Evolutionary conservation across 2,888 invertebrate genomes (phyloP), one percentile per base, ranked within the genome.

Genomic region (Linnaemya tessellans): DNA sequence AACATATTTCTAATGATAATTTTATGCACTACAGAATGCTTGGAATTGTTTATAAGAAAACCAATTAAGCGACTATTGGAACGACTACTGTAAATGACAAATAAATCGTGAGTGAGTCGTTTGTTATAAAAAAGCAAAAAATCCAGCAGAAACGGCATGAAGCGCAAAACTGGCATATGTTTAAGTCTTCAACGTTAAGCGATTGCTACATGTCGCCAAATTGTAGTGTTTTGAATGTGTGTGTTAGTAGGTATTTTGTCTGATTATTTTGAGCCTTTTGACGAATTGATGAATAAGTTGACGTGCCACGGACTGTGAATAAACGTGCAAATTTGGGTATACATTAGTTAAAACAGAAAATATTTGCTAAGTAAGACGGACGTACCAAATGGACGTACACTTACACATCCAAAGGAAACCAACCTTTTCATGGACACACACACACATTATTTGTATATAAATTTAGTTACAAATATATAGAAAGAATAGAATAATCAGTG

Each of bases 321-420:
- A 88, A 88, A 90, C 90, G 91, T 90, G 91, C 91, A 91, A 91
- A 91, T 91, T 91, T 91, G 90, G 91, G 90, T 91, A 90, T 90
- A 89, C 90, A 90, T 90, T 90, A 88, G 89, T 89, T 90, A 90
- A 88, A 87, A 84, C 56, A 58, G 62, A 49, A 62, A 84, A 74
- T 56, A 51, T 56, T 43, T 84, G 58, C 58, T 60, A 51, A 41
- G 60, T 35, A 67, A 62, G 58, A 46, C 46, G 25, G 22, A 73
- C 60, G n/a, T 4, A 18, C 25, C 25, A 10, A 49, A 68, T 65
- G 25, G 65, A 73, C 22, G 54, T 51, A 71, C 30, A 38, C 43
- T 46, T 46, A 77, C n/a, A 71, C 64, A 49, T 51, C 2, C n/a
- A n/a, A n/a, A n/a, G n/a, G n/a, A n/a, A n/a, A n/a, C n/a, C n/a